Percentiles rank a stretch among this genome's conserved stretches.
Conservation (phyloP, 2,113 vertebrate species). For the Onychostoma macrolepis region DNA sequence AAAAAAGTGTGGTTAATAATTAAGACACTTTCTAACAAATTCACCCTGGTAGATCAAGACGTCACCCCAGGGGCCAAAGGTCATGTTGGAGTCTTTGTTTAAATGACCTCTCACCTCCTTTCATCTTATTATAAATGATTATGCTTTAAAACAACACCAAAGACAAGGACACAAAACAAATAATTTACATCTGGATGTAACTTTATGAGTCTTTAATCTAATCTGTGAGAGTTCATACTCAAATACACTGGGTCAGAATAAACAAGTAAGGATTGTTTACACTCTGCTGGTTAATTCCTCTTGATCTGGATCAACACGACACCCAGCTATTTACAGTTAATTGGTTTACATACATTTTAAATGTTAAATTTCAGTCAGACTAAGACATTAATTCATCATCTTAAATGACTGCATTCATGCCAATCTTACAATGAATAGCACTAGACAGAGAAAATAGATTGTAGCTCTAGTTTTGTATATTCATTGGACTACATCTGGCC, state of each 20-base stretch:
- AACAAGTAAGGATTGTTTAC: slow-evolving; percentile 5
- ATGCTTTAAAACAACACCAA: not conserved
- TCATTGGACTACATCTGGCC: not conserved
- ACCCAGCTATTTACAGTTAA: not conserved
- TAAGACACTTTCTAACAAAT: not conserved
- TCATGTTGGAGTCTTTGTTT: not conserved
- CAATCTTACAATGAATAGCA: not conserved
- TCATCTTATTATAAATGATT: not conserved
- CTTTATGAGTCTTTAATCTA: not conserved
- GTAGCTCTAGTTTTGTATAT: not conserved
- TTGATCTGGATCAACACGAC: slow-evolving; percentile 29
- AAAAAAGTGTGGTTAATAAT: not conserved
- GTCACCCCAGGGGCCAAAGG: not conserved
- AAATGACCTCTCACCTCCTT: not conserved
- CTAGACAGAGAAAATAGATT: too few species aligned
- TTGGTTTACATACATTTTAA: not conserved
- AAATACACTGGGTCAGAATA: not conserved
- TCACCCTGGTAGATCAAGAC: not conserved
- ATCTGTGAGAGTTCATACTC: not conserved
- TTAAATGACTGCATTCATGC: not conserved
- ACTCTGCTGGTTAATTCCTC: not conserved
- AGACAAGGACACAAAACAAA: not conserved
- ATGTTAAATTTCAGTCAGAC: not conserved
- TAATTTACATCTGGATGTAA: not conserved
- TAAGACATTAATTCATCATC: not conserved